Base-by-base conservation (phyloP, 2,113 vertebrate genomes). In the Chitala chitala region DNA sequence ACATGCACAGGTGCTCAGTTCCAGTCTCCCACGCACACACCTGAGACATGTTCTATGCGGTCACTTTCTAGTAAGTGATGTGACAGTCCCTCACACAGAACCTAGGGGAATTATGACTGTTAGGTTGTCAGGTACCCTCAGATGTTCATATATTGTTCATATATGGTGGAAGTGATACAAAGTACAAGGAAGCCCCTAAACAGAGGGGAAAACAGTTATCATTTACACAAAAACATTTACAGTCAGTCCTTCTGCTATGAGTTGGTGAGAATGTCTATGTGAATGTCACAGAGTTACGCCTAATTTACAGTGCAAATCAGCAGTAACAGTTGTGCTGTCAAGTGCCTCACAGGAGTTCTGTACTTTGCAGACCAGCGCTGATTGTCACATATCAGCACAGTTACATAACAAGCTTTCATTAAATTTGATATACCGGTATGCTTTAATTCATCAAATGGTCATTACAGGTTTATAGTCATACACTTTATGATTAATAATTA, bases 211-310 rank as follows among this genome's bases (percentile, higher is more conserved):
- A 68, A 36, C n/a, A 42, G 0, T 7, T 26, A 58, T 61, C 56
- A 72, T 48, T 59, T 58, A 31, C 59, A 42, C 26, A 46, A 46
- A 50, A 58, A 46, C 24, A 42, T 12, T 36, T 15, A 54, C 15
- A 36, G 50, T 9, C 5, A 66, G 33, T 56, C 55, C 17, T 56
- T 20, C 40, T 38, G 22, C 40, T 59, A 40, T 24, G 55, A 48
- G 71, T 58, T 22, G 26, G 71, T 31, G 20, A 72, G 71, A 72
- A 72, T 59, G 22, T 44, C 29, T 33, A 44, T 46, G 13, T 59
- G 40, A 55, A 72, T 44, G 24, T 20, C 42, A 33, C 46, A 26
- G 4, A 7, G 13, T 1, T 5, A 24, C 7, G 26, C 26, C 38
- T 46, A 68, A 68, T 68, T 26, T 68, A 68, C 9, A 26, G 9